Percentiles rank a stretch among this genome's conserved stretches.
Evolutionary conservation across 2,888 invertebrate genomes (phyloP).

Genomic region (Prosapia bicincta): DNA sequence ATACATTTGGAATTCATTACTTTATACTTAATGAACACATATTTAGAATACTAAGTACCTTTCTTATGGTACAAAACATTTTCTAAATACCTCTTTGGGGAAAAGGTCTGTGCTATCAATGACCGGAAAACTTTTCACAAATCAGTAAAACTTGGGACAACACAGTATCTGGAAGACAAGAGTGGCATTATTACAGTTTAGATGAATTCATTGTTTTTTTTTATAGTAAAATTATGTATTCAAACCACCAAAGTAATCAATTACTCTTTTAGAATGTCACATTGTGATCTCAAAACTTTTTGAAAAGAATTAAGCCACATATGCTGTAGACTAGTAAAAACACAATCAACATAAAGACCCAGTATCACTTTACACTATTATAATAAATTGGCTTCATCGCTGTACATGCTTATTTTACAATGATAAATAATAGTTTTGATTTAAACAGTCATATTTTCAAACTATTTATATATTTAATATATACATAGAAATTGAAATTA

Average conservation of each 20-base stretch:
- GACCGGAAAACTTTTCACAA: neutral
- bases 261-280: neutral
- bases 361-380: neutral
- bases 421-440: neutral
- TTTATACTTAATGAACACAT: slow-evolving; percentile 25
- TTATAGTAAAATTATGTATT: neutral
- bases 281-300: neutral
- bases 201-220: neutral
- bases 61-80: neutral
- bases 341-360: neutral
- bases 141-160: neutral
- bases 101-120: neutral
- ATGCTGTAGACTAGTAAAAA: neutral
- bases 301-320: neutral
- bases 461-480: neutral
- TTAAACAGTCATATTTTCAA: neutral
- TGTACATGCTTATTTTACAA: neutral
- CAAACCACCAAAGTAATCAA: neutral
- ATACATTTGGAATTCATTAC: slow-evolving; percentile 18
- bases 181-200: neutral
- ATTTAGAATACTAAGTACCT: slow-evolving; percentile 24
- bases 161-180: neutral
- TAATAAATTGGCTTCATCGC: neutral
- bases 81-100: neutral
- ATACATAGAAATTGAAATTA: neutral